Evolutionary conservation across 2,113 vertebrate genomes (phyloP).

Genomic region (Cyphomyrus plagiostoma): DNA sequence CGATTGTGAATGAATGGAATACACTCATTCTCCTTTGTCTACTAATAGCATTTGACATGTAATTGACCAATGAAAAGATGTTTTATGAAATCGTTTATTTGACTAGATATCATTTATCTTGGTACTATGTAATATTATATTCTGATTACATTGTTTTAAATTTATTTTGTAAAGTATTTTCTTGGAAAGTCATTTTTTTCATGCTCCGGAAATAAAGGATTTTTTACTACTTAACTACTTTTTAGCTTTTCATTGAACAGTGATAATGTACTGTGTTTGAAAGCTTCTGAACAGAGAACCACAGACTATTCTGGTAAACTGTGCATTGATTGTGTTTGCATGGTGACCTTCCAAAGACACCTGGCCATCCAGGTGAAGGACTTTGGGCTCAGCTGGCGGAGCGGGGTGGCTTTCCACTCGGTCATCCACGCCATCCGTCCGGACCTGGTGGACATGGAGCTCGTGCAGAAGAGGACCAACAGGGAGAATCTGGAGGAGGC

Average conservation of each 20-base stretch:
- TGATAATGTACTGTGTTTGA: background rate
- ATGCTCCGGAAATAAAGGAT: background rate
- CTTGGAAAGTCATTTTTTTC: background rate
- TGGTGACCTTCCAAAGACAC: conserved; percentile 64
- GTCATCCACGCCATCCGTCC: conserved; percentile 78
- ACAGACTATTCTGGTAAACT: background rate
- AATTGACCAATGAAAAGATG: background rate
- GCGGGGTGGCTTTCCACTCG: conserved; percentile 78
- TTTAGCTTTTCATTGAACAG: background rate
- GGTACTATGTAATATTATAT: background rate
- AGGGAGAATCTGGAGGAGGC: conserved; percentile 74
- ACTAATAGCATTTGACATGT: background rate
- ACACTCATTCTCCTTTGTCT: background rate
- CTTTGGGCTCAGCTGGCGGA: conserved; percentile 83
- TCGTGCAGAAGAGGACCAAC: conserved; percentile 64
- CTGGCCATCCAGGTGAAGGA: conserved; percentile 65
- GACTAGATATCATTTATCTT: background rate
- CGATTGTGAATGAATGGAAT: background rate
- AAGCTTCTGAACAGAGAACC: background rate
- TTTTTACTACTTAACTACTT: background rate
- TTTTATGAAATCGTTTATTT: background rate
- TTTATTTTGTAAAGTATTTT: background rate
- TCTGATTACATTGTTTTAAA: background rate
- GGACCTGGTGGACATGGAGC: conserved; percentile 74
- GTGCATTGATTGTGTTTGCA: conserved; percentile 30